Base-by-base conservation (phyloP, 2,888 invertebrate species). In the Criorhina ranunculi region DNA sequence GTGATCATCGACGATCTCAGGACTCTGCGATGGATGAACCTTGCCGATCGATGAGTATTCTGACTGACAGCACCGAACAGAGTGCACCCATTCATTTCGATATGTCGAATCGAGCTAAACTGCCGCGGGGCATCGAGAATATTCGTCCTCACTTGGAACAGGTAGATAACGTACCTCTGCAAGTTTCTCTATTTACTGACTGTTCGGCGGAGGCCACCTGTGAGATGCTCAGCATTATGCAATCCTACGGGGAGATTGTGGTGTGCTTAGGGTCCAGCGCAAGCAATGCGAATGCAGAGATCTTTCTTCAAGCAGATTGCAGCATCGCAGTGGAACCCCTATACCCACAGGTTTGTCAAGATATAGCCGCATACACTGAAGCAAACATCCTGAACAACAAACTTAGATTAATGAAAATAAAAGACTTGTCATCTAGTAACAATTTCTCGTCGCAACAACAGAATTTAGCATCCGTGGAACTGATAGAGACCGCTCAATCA, bases 131-230 rank as follows among this genome's bases (percentile, higher is more conserved):
- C 59, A 98, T 99, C 88, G 97, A 98, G 89, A 98, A 98, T 91
- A 98, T 99, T 88, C 95, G 98, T 0, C 98, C 98, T 0, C 99
- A 99, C 92, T 95, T 99, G 87, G 97, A 98, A 90, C 94, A 96
- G 87, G 98, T 99, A 66, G 99, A 99, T 93, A 99, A 99, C 93
- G 99, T 99, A 62, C 99, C 99, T 4, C 93, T 99, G 33, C 94
- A 99, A 69, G 99, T 99, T 15, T 98, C 98, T 0, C 93, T 99
- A 9, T 99, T 99, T 92, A 99, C 99, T 0, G 99, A 99, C 93
- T 99, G 99, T 92, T 97, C 96, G 0, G 95, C 98, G n/a, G 93
- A 95, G 86, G 97, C 97, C 11, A 98, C 98, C 0, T 93, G 95
- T 33, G 96, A 97, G 92, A 99, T 99, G 99, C 92, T 97, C 85